These are phyloP conservation scores for Benthosema pterotum DNA, from an alignment of 2,797 vertebrate species.

Conservation along the genomic window DNA sequence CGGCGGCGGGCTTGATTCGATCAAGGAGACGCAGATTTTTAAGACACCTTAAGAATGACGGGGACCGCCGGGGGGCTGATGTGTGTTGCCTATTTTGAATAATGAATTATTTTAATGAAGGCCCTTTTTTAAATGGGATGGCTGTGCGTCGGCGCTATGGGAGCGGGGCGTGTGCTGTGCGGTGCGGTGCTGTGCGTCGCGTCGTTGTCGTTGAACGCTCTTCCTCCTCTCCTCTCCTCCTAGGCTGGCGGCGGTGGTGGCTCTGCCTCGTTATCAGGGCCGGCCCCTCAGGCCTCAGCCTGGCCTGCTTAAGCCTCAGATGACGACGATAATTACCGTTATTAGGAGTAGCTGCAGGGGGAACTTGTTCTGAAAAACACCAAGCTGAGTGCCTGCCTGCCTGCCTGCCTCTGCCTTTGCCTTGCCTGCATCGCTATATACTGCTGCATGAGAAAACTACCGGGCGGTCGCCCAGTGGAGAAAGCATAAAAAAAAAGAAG, in stretches of 20 bases:
- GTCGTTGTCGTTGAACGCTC: slow-evolving; percentile 70
- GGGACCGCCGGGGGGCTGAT: slow-evolving; percentile 62
- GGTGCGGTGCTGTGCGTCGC: too few species aligned
- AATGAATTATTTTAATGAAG: slow-evolving; percentile 85
- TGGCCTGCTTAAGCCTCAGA: slow-evolving; percentile 83
- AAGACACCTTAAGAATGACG: slow-evolving; percentile 73
- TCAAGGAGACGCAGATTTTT: slow-evolving; percentile 72
- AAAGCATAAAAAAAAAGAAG: slow-evolving; percentile 52
- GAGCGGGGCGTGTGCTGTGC: slow-evolving; percentile 46
- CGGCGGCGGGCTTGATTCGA: slow-evolving; percentile 73
- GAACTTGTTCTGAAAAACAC: slow-evolving; percentile 81
- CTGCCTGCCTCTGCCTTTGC: slow-evolving; percentile 43
- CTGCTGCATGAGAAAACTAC: slow-evolving; percentile 65
- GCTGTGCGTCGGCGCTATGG: slow-evolving; percentile 62
- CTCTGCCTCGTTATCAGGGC: slow-evolving; percentile 79
- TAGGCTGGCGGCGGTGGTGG: too few species aligned
- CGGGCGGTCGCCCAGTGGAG: slow-evolving; percentile 68
- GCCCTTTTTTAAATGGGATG: slow-evolving; percentile 72
- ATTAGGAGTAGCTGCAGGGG: slow-evolving; percentile 86
- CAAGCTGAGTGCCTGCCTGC: slow-evolving; percentile 69
- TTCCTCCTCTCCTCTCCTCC: slow-evolving; percentile 72
- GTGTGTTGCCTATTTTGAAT: slow-evolving; percentile 78
- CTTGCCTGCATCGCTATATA: slow-evolving; percentile 25
- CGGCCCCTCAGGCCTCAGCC: slow-evolving; percentile 79
- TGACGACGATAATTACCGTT: slow-evolving; percentile 86